Conservation (phyloP, 1,140 invertebrate species). For the Spodoptera litura region DNA sequence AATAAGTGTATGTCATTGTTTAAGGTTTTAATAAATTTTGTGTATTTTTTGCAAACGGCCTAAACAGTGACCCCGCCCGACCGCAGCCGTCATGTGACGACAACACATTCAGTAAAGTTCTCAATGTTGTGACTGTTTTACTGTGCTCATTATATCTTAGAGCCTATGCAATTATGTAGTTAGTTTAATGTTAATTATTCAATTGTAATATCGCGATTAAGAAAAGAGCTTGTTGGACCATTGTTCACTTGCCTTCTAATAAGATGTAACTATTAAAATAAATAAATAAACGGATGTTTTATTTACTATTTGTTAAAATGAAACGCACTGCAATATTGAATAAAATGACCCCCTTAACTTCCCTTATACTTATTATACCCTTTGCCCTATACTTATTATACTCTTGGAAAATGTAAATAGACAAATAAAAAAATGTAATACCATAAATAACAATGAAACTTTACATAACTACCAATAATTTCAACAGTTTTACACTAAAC, state of each 20-base stretch:
- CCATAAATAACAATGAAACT: too few species aligned
- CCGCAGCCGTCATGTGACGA: conserved; percentile 38
- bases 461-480: too few species aligned
- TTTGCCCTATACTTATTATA: too few species aligned
- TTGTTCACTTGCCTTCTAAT: conserved; percentile 81
- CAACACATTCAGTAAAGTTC: conserved; percentile 45
- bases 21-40: conserved; percentile 38
- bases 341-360: too few species aligned
- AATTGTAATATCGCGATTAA: conserved; percentile 76
- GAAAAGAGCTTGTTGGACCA: conserved; percentile 82
- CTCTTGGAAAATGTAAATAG: too few species aligned
- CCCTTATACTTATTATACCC: too few species aligned
- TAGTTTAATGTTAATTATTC: conserved; percentile 77
- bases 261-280: conserved; percentile 47
- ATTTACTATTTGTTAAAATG: not conserved
- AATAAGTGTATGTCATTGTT: conserved; percentile 50
- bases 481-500: too few species aligned
- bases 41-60: conserved; percentile 51
- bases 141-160: conserved; percentile 68
- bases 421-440: too few species aligned
- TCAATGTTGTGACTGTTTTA: conserved; percentile 74
- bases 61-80: conserved; percentile 23
- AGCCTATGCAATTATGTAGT: conserved; percentile 64
- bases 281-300: conserved; percentile 24
- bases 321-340: not conserved